Evolutionary conservation across 2,113 vertebrate genomes (phyloP), one percentile per base, ranked within the genome.

Genomic region (Mormyrus lacerda): DNA sequence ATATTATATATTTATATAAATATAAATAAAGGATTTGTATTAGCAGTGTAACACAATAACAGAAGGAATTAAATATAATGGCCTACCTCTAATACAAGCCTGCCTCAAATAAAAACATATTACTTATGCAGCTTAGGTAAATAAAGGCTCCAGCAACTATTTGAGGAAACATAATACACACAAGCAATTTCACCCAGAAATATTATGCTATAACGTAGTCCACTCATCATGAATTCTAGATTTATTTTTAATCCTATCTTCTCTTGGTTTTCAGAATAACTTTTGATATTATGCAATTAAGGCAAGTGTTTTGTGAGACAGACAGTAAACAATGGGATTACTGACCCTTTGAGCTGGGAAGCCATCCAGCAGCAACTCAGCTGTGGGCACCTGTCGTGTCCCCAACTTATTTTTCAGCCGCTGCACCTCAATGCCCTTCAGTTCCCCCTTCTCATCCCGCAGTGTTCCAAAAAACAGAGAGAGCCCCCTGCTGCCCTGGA

Each of bases 381-480:
- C 97, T 0, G 97, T 98, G 3, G 97, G 97, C 95, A 98, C 91
- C 93, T 97, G 97, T 91, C 96, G 92, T 0, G 97, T 98, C 21
- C 97, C 97, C 92, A 97, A 90, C 89, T 98, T 98, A 61, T 97
- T 95, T 90, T 98, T 98, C 92, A 98, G 95, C 90, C 95, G 94
- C 89, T 97, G 97, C 88, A 98, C 95, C 65, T 96, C 94, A 69
- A 98, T 95, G 5, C 92, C 94, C 39, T 96, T 97, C 90, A 97
- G 94, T 42, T 65, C 93, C 45, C 97, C 96, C 0, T 95, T 92
- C 90, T 95, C 91, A 21, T 94, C 94, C 82, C 94, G 92, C 11
- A 96, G 94, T 91, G 95, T 95, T 19, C 96, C 92, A 88, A 96
- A 97, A 94, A 98, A 98, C 82, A 98, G 94, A 89, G 97, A 97